These are phyloP conservation scores for Gambusia affinis DNA, from an alignment of 2,113 vertebrate genomes.

Conservation along the genomic window DNA sequence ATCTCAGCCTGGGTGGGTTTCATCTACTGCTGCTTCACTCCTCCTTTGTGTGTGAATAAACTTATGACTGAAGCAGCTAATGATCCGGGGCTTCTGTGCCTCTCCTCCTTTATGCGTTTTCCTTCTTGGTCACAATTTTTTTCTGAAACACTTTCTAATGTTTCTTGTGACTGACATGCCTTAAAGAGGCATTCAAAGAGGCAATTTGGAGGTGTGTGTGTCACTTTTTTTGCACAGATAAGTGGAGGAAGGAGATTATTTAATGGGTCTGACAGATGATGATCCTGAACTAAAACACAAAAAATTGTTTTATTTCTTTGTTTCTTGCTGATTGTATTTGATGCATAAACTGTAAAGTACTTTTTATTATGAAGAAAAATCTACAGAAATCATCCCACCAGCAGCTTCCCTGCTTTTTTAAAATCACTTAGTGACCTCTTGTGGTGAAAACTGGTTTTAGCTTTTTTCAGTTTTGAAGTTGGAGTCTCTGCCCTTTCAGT, in stretches of 20 bases:
- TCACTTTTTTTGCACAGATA: constrained; percentile 25
- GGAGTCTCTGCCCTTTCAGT: not conserved
- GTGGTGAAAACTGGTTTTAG: constrained; percentile 37
- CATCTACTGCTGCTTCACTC: constrained; percentile 20
- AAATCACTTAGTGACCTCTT: constrained; percentile 57
- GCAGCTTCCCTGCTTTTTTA: not conserved
- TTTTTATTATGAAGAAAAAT: not conserved
- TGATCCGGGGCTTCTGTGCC: constrained; percentile 43
- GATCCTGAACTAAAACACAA: constrained; percentile 27
- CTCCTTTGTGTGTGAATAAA: constrained; percentile 20
- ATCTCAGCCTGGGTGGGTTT: constrained; percentile 52
- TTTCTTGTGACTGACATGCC: constrained; percentile 26
- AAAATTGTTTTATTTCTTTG: not conserved
- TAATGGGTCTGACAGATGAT: constrained; percentile 49
- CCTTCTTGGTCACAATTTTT: constrained; percentile 20
- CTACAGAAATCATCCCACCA: not conserved
- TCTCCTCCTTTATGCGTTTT: not conserved
- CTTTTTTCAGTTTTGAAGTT: not conserved
- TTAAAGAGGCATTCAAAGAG: not conserved
- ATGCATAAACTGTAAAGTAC: not conserved
- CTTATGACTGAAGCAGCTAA: constrained; percentile 30
- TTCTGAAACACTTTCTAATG: constrained; percentile 36
- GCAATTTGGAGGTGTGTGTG: not conserved
- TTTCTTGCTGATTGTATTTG: not conserved
- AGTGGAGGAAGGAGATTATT: constrained; percentile 43